Conservation (phyloP, 2,888 invertebrate genomes). For the Nomada ruficornis region DNA sequence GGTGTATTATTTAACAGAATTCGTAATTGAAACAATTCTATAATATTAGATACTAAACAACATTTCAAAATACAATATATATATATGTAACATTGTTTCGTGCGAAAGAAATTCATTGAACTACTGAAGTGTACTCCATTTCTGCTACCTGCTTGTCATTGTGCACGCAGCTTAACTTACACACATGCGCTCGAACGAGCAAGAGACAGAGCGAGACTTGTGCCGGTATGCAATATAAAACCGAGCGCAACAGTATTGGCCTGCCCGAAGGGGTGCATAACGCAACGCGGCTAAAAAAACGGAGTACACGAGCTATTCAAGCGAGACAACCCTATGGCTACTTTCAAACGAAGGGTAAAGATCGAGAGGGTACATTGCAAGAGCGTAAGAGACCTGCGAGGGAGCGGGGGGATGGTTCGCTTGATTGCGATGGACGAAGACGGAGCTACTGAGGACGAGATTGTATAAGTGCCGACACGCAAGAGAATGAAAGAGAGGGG, state of each 20-base stretch:
- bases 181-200: background rate
- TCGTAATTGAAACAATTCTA: background rate
- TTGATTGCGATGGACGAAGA: background rate
- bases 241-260: background rate
- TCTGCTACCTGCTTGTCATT: background rate
- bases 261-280: too few species aligned
- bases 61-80: too few species aligned
- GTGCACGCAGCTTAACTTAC: background rate
- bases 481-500: conserved; percentile 16
- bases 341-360: background rate
- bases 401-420: background rate
- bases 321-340: background rate
- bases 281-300: background rate
- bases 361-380: background rate
- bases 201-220: background rate
- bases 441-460: conserved; percentile 24
- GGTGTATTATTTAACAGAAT: background rate
- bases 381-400: background rate
- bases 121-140: background rate
- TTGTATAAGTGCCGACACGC: conserved; percentile 7
- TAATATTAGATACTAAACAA: too few species aligned
- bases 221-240: background rate
- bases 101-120: too few species aligned
- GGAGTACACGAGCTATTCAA: background rate
- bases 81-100: background rate